Evolutionary conservation across 2,113 vertebrate species (phyloP).

Genomic region (Todiramphus saurophagus): DNA sequence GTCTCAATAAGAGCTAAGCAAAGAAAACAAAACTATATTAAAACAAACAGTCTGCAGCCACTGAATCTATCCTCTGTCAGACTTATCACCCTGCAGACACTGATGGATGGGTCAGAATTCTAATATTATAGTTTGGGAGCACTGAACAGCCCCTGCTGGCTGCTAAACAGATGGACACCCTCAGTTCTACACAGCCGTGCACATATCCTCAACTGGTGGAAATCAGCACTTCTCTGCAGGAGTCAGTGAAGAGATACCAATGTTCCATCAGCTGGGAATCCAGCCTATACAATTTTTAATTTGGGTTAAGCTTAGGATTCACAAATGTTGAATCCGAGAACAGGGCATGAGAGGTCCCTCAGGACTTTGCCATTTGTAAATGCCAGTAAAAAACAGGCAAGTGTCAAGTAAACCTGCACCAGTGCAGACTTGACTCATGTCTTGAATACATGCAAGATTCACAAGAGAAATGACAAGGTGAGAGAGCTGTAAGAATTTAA

Average conservation of each 20-base stretch:
- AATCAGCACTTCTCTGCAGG: constrained; percentile 14
- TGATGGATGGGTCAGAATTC: neutral
- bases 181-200: neutral
- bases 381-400: neutral
- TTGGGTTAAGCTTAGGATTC: neutral
- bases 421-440: neutral
- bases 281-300: neutral
- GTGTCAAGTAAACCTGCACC: neutral
- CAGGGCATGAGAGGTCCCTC: neutral
- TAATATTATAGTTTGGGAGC: neutral
- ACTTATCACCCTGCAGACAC: constrained; percentile 15
- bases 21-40: constrained; percentile 60
- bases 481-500: constrained; percentile 1
- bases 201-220: neutral
- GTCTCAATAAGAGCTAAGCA: constrained; percentile 2
- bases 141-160: neutral
- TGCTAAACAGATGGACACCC: constrained; percentile 3
- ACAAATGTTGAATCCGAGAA: neutral
- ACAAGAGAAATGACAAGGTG: neutral
- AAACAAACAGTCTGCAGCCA: constrained; percentile 43
- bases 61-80: constrained; percentile 9
- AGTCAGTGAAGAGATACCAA: neutral
- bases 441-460: neutral
- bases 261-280: neutral
- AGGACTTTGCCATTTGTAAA: neutral